phyloP scores from a whole-genome alignment of 1,140 invertebrate species.

The Papilio polyxenes region DNA sequence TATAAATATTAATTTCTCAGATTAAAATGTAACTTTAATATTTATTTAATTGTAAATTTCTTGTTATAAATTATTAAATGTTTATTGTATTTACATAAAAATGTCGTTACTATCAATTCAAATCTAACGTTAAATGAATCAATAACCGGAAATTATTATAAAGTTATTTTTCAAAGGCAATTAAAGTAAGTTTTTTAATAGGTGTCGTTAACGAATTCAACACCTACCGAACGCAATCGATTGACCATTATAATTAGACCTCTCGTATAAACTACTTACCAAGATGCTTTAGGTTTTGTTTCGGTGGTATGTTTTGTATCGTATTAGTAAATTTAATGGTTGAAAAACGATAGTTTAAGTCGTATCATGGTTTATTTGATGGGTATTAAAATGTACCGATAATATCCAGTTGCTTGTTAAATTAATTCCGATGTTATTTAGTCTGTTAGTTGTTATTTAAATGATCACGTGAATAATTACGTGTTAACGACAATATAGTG shows the following conservation, averaged over 20 bases:
- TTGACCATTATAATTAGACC: constrained; percentile 25
- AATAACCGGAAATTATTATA: constrained; percentile 43
- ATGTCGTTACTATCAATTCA: constrained; percentile 40
- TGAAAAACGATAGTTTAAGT: constrained; percentile 33
- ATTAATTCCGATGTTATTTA: not conserved
- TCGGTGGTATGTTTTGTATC: constrained; percentile 3
- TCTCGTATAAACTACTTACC: not conserved
- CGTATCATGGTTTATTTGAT: constrained; percentile 18
- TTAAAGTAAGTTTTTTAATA: constrained; percentile 44
- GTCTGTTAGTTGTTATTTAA: constrained; percentile 26
- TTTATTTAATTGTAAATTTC: constrained; percentile 11
- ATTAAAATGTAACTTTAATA: constrained; percentile 19
- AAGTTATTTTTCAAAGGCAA: constrained; percentile 50
- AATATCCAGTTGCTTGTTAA: constrained; percentile 19
- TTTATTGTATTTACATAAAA: constrained; percentile 40
- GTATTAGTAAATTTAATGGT: constrained; percentile 24
- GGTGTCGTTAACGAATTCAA: constrained; percentile 46
- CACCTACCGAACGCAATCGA: constrained; percentile 32
- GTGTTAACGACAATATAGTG: constrained; percentile 10
- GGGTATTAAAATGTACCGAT: constrained; percentile 11
- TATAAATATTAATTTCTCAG: constrained; percentile 10
- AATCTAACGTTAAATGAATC: constrained; percentile 46
- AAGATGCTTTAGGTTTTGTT: constrained; percentile 3
- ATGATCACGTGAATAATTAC: constrained; percentile 42
- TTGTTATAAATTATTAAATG: constrained; percentile 43